Conservation (phyloP, 2,797 vertebrate species). For the Crossoptilon crossoptilon region DNA sequence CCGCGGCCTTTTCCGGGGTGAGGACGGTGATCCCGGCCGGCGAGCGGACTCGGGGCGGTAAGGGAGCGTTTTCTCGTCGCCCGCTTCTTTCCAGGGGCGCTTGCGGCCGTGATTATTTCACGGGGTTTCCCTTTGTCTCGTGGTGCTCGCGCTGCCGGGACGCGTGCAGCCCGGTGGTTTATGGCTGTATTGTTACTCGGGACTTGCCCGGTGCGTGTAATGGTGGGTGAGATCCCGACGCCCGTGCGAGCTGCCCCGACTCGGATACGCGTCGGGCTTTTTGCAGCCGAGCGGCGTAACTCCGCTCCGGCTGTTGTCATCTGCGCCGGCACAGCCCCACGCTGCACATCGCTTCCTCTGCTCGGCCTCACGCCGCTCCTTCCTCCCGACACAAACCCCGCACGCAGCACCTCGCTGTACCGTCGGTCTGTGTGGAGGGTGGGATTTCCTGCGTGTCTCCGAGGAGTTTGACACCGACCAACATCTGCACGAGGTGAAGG, state of each 20-base stretch:
- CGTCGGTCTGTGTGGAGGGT: background rate
- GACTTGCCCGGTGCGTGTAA: fast-evolving
- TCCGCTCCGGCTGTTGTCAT: background rate
- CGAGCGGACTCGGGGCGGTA: background rate
- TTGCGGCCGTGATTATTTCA: background rate
- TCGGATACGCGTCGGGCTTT: background rate
- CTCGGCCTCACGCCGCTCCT: background rate
- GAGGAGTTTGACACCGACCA: background rate
- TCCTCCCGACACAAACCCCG: background rate
- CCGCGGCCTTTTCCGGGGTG: fast-evolving
- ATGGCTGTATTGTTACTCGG: background rate
- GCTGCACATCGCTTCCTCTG: background rate
- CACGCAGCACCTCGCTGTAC: background rate
- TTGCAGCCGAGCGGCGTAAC: background rate
- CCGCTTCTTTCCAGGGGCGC: background rate
- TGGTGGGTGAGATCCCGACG: background rate
- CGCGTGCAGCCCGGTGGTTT: background rate
- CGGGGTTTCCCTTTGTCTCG: fast-evolving
- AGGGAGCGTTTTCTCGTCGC: too few relatives aligned
- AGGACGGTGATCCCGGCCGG: background rate
- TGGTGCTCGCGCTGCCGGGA: background rate
- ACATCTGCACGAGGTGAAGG: background rate
- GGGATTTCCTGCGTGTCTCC: background rate
- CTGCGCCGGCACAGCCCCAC: background rate
- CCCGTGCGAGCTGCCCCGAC: background rate